Conservation (phyloP, 1,140 invertebrate species). For the Drosophila repletoides region DNA sequence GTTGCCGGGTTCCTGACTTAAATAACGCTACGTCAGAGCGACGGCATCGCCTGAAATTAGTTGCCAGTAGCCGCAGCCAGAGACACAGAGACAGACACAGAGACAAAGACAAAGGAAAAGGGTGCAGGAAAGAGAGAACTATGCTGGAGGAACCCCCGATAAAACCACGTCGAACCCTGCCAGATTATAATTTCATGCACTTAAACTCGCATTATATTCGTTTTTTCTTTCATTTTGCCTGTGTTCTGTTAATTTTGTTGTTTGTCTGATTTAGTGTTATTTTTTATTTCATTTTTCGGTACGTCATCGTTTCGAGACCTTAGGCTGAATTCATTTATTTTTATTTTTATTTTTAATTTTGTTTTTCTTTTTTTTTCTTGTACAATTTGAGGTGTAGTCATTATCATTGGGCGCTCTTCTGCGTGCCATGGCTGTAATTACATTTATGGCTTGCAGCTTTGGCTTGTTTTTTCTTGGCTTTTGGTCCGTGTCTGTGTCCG, state of each 20-base stretch:
- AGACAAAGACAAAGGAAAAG: constrained; percentile 51
- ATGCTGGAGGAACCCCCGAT: constrained; percentile 1
- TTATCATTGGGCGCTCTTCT: constrained; percentile 48
- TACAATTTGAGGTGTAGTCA: constrained; percentile 73
- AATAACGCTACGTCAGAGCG: not conserved
- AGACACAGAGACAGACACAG: no score
- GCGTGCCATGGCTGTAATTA: constrained; percentile 68
- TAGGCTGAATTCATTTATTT: constrained; percentile 49
- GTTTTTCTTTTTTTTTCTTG: constrained; percentile 3
- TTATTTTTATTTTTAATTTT: constrained; percentile 26
- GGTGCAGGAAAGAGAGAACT: constrained; percentile 43
- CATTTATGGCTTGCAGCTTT: constrained; percentile 47
- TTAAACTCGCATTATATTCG: constrained; percentile 76
- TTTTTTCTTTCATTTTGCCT: constrained; percentile 19
- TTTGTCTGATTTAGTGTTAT: constrained; percentile 70
- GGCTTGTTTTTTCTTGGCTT: constrained; percentile 10
- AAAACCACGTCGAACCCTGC: constrained; percentile 2
- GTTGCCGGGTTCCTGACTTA: not conserved
- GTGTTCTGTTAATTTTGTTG: constrained; percentile 70
- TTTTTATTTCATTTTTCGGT: constrained; percentile 39
- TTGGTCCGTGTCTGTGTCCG: no score
- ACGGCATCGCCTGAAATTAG: constrained; percentile 43
- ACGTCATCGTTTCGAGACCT: constrained; percentile 67
- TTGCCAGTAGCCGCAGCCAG: constrained; percentile 35
- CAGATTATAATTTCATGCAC: constrained; percentile 77